Evolutionary conservation across 2,113 vertebrate genomes (phyloP).

Genomic region (Spizaetus ornatus): DNA sequence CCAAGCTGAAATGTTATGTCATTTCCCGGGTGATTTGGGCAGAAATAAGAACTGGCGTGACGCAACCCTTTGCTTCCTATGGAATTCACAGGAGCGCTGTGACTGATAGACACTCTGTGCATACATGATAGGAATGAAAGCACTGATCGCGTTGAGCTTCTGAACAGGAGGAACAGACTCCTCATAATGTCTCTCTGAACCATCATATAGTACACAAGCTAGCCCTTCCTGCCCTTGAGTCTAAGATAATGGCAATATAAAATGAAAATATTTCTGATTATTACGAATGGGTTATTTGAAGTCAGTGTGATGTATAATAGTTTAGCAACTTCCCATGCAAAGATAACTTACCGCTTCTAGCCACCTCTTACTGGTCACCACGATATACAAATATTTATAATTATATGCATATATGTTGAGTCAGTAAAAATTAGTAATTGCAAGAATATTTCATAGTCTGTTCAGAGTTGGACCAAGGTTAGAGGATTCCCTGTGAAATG

Average conservation of each 20-base stretch:
- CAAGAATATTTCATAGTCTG: not conserved
- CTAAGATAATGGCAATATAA: not conserved
- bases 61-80: not conserved
- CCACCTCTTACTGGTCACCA: not conserved
- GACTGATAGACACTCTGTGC: not conserved
- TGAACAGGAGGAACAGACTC: not conserved
- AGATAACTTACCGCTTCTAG: not conserved
- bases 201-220: too few relatives aligned
- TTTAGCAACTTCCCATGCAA: not conserved
- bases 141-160: rapidly evolving
- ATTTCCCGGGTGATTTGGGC: not conserved
- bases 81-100: not conserved
- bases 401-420: not conserved
- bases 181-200: not conserved
- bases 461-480: not conserved
- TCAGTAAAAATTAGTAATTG: not conserved
- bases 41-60: not conserved
- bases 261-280: not conserved
- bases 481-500: not conserved
- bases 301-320: not conserved
- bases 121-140: not conserved
- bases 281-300: not conserved
- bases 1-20: not conserved
- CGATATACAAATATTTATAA: not conserved
- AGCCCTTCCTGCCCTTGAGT: not conserved